Conservation (phyloP, 2,797 vertebrate genomes). For the Chelonia mydas region DNA sequence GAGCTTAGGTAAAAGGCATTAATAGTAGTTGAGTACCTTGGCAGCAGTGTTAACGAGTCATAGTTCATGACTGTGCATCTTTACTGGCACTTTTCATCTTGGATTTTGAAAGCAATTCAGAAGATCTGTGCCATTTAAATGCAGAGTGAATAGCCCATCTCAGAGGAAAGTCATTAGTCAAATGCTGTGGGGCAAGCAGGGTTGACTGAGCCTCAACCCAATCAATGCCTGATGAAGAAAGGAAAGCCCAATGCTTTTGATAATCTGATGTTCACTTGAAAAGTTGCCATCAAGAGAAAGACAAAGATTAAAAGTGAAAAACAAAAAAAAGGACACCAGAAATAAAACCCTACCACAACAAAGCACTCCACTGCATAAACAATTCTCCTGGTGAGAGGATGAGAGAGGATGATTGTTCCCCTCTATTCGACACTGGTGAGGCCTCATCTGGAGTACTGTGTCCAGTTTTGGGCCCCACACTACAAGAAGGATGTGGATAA, state of each 20-base stretch:
- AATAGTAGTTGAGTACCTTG: neutral
- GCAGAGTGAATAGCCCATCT: neutral
- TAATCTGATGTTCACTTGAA: neutral
- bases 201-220: neutral
- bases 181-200: neutral
- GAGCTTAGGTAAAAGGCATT: neutral
- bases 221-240: accelerated
- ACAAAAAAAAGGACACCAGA: neutral
- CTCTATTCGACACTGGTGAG: no score
- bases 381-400: no score
- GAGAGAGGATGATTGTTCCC: no score
- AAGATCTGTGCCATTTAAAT: neutral
- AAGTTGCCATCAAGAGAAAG: neutral
- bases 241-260: neutral
- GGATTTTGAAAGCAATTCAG: neutral
- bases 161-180: accelerated
- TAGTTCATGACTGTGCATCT: neutral
- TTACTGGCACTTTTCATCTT: neutral
- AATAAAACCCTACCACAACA: neutral
- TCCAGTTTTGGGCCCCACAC: no score
- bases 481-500: no score
- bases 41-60: neutral
- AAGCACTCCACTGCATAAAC: no score
- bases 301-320: neutral
- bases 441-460: no score